A percentile compares a stretch with the other conserved stretches of the same genome.
Conservation (phyloP, 64 coral and sea anemone genomes). For the Hydrozoanthus tunicans region DNA sequence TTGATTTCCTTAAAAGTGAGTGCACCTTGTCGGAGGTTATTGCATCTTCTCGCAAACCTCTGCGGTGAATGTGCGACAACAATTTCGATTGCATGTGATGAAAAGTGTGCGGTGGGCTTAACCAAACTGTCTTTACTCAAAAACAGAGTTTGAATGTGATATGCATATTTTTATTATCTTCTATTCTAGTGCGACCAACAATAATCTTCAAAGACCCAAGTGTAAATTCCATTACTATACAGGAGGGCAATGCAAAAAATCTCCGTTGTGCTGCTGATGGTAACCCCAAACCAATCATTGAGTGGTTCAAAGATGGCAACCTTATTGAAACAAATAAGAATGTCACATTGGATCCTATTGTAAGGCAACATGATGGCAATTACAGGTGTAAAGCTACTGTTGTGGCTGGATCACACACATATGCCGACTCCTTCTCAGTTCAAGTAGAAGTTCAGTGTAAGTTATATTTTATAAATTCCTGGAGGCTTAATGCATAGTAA, state of each 20-base stretch:
- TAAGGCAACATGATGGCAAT: background rate
- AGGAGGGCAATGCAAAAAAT: background rate
- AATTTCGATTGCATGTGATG: no score
- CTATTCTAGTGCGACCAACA: constrained; percentile 21
- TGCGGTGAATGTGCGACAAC: no score
- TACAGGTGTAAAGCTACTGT: constrained; percentile 42
- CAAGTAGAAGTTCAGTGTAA: background rate
- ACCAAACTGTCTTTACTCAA: no score
- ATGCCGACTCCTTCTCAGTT: background rate
- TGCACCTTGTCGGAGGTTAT: no score
- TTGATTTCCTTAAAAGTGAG: no score
- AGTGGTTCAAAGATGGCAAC: background rate
- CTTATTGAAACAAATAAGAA: constrained; percentile 10
- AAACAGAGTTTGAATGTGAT: no score
- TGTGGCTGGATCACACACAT: background rate
- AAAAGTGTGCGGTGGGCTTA: no score
- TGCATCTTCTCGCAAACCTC: no score
- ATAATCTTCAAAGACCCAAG: constrained; percentile 30
- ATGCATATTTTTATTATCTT: background rate
- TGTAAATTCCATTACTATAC: background rate
- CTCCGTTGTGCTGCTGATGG: constrained; percentile 36
- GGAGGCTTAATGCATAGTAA: background rate
- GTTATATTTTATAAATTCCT: background rate
- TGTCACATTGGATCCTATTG: constrained; percentile 9
- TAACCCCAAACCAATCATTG: constrained; percentile 11